Percentiles rank a stretch among this genome's conserved stretches.
phyloP scores from a whole-genome alignment of 1,140 invertebrate species.

The Ceratoteleas bidentatus region DNA sequence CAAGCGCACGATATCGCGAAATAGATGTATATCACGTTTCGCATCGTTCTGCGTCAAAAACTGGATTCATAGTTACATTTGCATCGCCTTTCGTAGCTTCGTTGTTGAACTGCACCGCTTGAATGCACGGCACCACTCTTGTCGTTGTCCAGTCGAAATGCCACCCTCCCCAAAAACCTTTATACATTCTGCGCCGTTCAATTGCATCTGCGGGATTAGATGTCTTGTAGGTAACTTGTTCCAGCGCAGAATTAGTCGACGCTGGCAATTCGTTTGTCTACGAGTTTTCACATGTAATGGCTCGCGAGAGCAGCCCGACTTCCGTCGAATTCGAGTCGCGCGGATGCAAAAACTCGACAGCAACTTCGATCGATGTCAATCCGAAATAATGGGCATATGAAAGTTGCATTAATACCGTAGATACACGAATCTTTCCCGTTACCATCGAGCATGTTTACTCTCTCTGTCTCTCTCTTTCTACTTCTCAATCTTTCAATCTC shows the following conservation, averaged over 20 bases:
- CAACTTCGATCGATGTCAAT: conserved; percentile 18
- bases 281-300: too few species aligned
- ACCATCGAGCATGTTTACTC: conserved; percentile 32
- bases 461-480: conserved; percentile 9
- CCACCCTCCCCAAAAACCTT: conserved; percentile 6
- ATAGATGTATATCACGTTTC: not conserved
- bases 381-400: conserved; percentile 12
- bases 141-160: conserved; percentile 5
- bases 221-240: too few species aligned
- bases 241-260: too few species aligned
- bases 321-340: not conserved
- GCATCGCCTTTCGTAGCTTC: not conserved
- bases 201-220: too few species aligned
- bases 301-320: too few species aligned
- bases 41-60: not conserved
- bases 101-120: conserved; percentile 14
- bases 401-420: conserved; percentile 23
- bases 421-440: conserved; percentile 31
- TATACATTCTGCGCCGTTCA: too few species aligned
- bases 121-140: conserved; percentile 25
- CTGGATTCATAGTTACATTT: not conserved
- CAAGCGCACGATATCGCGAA: not conserved
- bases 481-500: not conserved
- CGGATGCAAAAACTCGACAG: conserved; percentile 10
- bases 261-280: too few species aligned